Base-by-base conservation (phyloP, 2,888 invertebrate genomes). In the Parochlus steinenii region DNA sequence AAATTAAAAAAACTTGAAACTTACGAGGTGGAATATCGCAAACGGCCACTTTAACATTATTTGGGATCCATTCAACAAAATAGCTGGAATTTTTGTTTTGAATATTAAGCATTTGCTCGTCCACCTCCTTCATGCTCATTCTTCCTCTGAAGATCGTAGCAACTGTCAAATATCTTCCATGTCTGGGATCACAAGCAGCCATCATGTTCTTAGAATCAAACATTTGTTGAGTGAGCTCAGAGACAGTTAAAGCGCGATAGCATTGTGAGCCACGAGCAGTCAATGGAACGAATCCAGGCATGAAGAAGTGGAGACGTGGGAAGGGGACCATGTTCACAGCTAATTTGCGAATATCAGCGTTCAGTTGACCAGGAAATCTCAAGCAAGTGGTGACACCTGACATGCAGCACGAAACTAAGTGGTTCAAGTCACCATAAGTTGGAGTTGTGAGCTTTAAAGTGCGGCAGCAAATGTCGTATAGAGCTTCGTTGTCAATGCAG, bases 281-380 rank as follows among this genome's bases (percentile, higher is more conserved):
- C 22, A 93, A 65, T 0, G 92, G 92, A 2, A 92, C 92, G 62
- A 93, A 93, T 10, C 90, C 90, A 31, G 89, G 86, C 82, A 90
- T 89, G 64, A 90, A 90, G 70, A 90, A 89, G 61, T 90, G 89
- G 30, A 90, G 71, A 54, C 90, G 80, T 3, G 92, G 92, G 74
- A 93, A 93, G 33, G 93, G 93, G 19, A 93, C 92, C 92, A 93
- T 92, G 68, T 93, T 93, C 38, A 93, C 87, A 28, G 87, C 86
- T 48, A 87, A 62, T 60, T 93, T 83, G 45, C 92, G 69, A 43
- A 93, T 65, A 62, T 92, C 92, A 26, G 90, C 87, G 59, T 90
- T 92, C 47, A 92, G 62, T 61, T 93, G 90, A 45, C 90, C 92
- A 7, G 90, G 92, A 69, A 92, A 93, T 45, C 80, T 63, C 34